Evolutionary conservation across 2,888 invertebrate species (phyloP).

Genomic region (Patella caerulea): DNA sequence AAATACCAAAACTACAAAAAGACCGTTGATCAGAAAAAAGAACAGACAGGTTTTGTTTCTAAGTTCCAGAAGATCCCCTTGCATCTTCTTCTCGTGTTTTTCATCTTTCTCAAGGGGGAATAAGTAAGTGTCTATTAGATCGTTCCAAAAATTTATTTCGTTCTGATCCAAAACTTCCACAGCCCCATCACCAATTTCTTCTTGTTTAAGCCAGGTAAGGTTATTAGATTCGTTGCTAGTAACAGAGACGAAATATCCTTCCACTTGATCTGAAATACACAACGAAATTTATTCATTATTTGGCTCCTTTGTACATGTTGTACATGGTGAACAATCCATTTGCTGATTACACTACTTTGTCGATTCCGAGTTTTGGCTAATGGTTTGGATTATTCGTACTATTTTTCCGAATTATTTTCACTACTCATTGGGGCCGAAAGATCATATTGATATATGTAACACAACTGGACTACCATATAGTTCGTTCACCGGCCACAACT

Average conservation of each 20-base stretch:
- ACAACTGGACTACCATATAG: no score
- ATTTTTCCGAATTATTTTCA: no score
- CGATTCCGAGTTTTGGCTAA: no score
- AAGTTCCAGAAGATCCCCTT: conserved; percentile 83
- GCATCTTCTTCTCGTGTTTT: conserved; percentile 74
- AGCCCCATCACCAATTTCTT: conserved; percentile 88
- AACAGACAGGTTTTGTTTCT: conserved; percentile 81
- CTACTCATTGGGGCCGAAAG: no score
- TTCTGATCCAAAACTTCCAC: conserved; percentile 82
- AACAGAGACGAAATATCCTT: not conserved
- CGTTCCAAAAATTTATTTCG: conserved; percentile 93
- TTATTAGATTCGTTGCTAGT: conserved; percentile 72
- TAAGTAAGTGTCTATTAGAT: conserved; percentile 93
- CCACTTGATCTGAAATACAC: not conserved
- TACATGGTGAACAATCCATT: no score
- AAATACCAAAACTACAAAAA: conserved; percentile 98
- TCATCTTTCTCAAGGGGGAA: conserved; percentile 94
- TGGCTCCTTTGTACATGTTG: no score
- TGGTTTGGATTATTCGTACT: no score
- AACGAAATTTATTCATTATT: no score
- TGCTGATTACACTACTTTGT: no score
- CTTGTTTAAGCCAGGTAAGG: conserved; percentile 92
- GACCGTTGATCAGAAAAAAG: conserved; percentile 97
- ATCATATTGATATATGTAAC: no score
- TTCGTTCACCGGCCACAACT: no score